Conservation (phyloP, 2,113 vertebrate genomes). For the Ceyx margarethae region DNA sequence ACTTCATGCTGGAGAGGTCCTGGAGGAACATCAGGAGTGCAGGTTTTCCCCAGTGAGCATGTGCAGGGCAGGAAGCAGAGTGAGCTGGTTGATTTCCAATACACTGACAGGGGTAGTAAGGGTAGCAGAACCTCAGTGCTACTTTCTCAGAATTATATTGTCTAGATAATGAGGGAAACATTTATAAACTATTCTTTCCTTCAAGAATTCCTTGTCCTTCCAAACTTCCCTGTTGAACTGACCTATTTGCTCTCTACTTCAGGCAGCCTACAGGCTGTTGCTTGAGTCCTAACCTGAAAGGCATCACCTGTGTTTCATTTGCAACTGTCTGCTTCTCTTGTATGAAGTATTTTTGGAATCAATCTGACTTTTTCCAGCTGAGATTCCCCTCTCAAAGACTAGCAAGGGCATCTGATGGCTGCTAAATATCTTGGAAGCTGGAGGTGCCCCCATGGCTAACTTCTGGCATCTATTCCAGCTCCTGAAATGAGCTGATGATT, state of each 20-base stretch:
- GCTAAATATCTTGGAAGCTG: background rate
- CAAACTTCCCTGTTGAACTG: background rate
- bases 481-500: background rate
- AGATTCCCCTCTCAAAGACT: background rate
- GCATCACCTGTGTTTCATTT: background rate
- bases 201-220: background rate
- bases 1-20: background rate
- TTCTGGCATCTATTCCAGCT: background rate
- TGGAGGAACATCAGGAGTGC: background rate
- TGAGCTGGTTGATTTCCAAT: rapidly evolving
- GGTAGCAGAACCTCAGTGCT: background rate
- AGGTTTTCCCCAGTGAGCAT: background rate
- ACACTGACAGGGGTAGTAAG: background rate
- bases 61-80: background rate
- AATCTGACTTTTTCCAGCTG: background rate
- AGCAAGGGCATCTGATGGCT: background rate
- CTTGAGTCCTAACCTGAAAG: background rate
- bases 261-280: background rate
- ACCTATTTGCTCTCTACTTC: background rate
- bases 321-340: background rate
- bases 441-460: background rate
- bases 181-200: background rate
- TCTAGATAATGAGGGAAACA: rapidly evolving
- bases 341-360: background rate
- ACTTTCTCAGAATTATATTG: background rate